phyloP scores from a whole-genome alignment of 2,888 invertebrate species.

The Tetheella fluctuosa region DNA sequence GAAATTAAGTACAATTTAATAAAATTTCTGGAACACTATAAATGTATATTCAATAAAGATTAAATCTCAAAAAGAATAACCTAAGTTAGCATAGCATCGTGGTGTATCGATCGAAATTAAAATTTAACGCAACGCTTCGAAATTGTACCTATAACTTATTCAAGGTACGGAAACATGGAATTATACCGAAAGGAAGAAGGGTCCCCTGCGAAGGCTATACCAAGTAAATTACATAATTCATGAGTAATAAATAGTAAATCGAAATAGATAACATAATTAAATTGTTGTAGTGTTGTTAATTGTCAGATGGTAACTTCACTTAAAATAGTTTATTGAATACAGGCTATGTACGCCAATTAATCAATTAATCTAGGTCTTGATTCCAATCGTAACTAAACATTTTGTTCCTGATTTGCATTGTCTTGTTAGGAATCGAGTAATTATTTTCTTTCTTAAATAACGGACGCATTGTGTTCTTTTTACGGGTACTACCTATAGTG shows the following conservation, averaged over 20 bases:
- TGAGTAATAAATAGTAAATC: slow-evolving; percentile 31
- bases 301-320: background rate
- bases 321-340: background rate
- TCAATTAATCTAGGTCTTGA: background rate
- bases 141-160: slow-evolving; percentile 71
- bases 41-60: background rate
- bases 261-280: background rate
- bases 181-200: slow-evolving; percentile 71
- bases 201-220: slow-evolving; percentile 39
- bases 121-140: slow-evolving; percentile 62
- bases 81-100: slow-evolving; percentile 17
- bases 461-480: slow-evolving; percentile 43
- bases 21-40: no score
- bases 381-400: background rate
- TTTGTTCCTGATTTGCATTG: slow-evolving; percentile 11
- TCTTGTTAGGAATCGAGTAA: slow-evolving; percentile 39
- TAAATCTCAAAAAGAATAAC: background rate
- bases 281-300: background rate
- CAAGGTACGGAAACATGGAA: slow-evolving; percentile 70
- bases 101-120: slow-evolving; percentile 63
- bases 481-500: slow-evolving; percentile 37
- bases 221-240: slow-evolving; percentile 60
- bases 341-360: background rate
- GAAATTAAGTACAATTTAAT: no score
- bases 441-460: slow-evolving; percentile 41